Evolutionary conservation across 2,888 invertebrate genomes (phyloP), one percentile per base, ranked within the genome.

Genomic region (Stenchaetothrips biformis): DNA sequence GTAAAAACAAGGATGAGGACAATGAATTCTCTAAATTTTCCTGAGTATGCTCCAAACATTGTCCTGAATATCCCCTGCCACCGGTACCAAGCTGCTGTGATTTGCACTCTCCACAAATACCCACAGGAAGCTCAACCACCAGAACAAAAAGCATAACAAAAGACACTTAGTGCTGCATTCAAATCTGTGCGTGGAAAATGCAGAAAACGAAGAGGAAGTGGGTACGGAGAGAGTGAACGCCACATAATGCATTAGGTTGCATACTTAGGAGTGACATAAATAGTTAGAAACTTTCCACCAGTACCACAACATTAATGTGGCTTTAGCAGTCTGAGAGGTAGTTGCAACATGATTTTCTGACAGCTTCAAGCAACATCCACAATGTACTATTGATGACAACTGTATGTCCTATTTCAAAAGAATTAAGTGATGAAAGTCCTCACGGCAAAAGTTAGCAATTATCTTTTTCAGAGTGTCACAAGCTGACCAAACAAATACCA

Each of bases 1-100:
- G 87, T 83, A 87, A 87, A 87, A 86, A 86, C 82, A 86, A 83
- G 84, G 85, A 53, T 47, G 59, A 13, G 59, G 18, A 18, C 13
- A 16, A 59, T 59, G 59, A 59, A 59, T 13, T 16, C 18, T 18
- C 59, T 59, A 6, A 9, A 59, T 59, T 59, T 13, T 53, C 13
- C 53, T 53, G 13, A 3, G 13, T 13, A 53, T 53, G 16, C 53
- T 53, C 16, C 53, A 25, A 25, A 74, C 25, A 25, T 74, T 74
- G 37, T 37, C 37, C 37, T 37, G 37, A 37, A 37, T 37, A 37
- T 37, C 37, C 37, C 7, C 67, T 25, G 67, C 67, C 67, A 74
- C 67, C 67, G 11, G 11, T 25, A 21, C 25, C 67, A 74, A 74
- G 67, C 67, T 74, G 67, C 21, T 74, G n/a, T 53, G 13, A 18